phyloP scores from a whole-genome alignment of 2,113 vertebrate species.

The Lathamus discolor region DNA sequence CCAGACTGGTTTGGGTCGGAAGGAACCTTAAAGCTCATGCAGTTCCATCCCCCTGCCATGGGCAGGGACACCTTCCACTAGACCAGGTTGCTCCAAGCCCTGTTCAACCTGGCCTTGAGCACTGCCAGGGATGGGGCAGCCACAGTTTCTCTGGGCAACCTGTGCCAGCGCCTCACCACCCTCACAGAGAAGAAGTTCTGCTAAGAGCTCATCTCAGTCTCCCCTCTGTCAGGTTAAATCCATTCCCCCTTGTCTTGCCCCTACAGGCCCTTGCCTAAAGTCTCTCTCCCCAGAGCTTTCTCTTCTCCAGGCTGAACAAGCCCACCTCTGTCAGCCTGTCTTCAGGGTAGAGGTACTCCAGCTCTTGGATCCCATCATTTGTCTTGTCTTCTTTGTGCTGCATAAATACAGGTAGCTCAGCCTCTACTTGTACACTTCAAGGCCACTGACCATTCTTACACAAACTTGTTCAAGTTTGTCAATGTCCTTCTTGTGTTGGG shows the following conservation, averaged over 20 bases:
- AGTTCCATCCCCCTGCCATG: neutral
- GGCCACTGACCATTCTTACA: neutral
- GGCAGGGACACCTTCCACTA: neutral
- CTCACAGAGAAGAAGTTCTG: too few relatives aligned
- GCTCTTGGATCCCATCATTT: neutral
- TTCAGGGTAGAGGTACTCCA: neutral
- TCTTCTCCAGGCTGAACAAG: neutral
- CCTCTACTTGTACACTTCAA: neutral
- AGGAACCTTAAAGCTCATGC: neutral
- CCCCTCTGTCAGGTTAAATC: too few relatives aligned
- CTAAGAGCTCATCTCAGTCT: too few relatives aligned
- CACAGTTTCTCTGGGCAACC: neutral
- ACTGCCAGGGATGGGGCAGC: neutral
- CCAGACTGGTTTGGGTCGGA: neutral
- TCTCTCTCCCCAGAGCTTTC: neutral
- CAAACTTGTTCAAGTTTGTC: neutral
- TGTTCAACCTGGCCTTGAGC: neutral
- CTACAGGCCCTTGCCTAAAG: neutral
- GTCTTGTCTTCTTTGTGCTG: neutral
- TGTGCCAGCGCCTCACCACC: neutral
- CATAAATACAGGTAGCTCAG: accelerated
- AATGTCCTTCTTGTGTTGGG: neutral
- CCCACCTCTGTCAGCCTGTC: neutral
- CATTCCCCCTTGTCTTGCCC: too few relatives aligned
- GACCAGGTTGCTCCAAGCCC: neutral